Base-by-base conservation (phyloP, 2,888 invertebrate species). In the Epinotia demarniana region DNA sequence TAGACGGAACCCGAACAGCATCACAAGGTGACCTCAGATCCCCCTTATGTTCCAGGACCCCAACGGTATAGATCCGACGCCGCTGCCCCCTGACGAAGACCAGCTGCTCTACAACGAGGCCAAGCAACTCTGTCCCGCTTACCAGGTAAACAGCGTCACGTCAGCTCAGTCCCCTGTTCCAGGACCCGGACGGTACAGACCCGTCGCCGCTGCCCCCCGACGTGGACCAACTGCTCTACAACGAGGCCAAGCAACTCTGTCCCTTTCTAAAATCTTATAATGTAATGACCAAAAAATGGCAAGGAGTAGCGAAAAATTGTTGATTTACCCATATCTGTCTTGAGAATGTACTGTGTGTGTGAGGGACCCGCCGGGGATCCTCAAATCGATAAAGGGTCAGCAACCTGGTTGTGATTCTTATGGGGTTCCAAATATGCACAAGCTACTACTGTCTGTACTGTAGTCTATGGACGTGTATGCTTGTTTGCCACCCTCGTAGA, bases 191-290 rank as follows among this genome's bases (percentile, higher is more conserved):
- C 9, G 80, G 71, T 2, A 16, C 23, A 3, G 70, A 80, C 16
- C 72, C 78, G 0, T 77, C 77, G 0, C 43, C 73, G 1, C 64
- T 87, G n/a, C 88, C 89, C 0, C 55, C 79, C 0, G 80, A 84
- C 13, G 62, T 89, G 3, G 87, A 89, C 11, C 78, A 80, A 1
- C 71, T 93, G 13, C 85, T 90, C 1, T 97, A 97, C 90, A 95
- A 95, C 73, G 96, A 97, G 80, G 96, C 96, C 0, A 98, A 98
- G 85, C 95, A 82, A 90, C 95, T 84, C 92, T 96, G 90, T 27
- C 23, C 23, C 23, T 27, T 27, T 27, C 2, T 27, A 27, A 27
- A 27, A 27, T 27, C 23, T 27, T 27, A 2, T n/a, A n/a, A n/a
- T n/a, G n/a, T n/a, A n/a, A 23, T 23, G 2, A 23, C 23, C 23